Base-by-base conservation (phyloP, 2,113 vertebrate species). In the Oryzias celebensis region DNA sequence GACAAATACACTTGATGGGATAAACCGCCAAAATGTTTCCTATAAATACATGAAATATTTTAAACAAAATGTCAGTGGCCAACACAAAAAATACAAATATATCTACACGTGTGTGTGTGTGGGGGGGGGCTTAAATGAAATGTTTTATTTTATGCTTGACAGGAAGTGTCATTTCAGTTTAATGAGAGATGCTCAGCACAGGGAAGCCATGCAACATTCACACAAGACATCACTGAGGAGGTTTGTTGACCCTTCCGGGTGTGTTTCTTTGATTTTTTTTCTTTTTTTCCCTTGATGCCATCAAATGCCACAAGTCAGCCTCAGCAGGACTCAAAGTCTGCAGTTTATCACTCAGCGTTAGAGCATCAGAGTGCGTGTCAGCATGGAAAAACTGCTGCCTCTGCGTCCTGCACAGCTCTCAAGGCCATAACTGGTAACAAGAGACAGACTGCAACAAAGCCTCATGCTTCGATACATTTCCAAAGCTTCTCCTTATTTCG, bases 211-310 rank as follows among this genome's bases (percentile, higher is more conserved):
- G 44, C 17, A 54, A 24, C 69, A 54, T 18, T 20, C 5, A 2
- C 20, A 52, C 43, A 55, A 24, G 26, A 23, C n/a, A 52, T 41
- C 41, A 54, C 49, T 36, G 24, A n/a, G 26, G 24, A 55, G 45
- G 49, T 43, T 4, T 24, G 24, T 48, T 60, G n/a, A 4, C 28
- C 26, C 43, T 66, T 2, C 36, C 48, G 24, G 53, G 16, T 55
- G 28, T 67, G 53, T 54, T n/a, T 49, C 42, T 66, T 26, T 56
- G 36, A 67, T 71, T 70, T 64, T 78, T 74, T 53, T 28, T 64
- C 65, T 67, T 64, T 78, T 74, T 63, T 73, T 59, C 62, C 52
- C 28, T 55, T 42, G 49, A 20, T 68, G 26, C 48, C 22, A 52
- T 48, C 7, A 31, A 52, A 42, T 14, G 15, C 17, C 24, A 48